These are phyloP conservation scores for Aricia artaxerxes DNA, from an alignment of 2,888 invertebrate species.

Conservation along the genomic window DNA sequence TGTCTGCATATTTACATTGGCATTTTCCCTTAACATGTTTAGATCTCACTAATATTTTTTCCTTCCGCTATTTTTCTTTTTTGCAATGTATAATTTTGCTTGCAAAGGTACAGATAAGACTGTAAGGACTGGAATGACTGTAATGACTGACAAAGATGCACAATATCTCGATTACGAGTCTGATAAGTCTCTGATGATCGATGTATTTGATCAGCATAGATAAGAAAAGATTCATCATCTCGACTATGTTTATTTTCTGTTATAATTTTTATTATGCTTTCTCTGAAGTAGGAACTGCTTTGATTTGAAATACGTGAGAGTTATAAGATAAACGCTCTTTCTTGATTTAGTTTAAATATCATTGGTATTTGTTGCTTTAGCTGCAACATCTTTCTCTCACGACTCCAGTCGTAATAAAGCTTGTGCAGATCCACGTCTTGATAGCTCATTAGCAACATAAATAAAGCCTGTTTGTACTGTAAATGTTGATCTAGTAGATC, in stretches of 20 bases:
- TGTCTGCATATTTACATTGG: background rate
- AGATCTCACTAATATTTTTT: background rate
- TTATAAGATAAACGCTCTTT: background rate
- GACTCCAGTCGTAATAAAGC: conserved; percentile 61
- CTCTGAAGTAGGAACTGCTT: background rate
- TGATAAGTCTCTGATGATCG: background rate
- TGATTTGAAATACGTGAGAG: background rate
- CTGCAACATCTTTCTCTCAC: conserved; percentile 47
- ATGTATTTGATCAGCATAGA: background rate
- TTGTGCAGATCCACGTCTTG: conserved; percentile 68
- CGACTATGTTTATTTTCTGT: background rate
- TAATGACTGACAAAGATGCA: background rate
- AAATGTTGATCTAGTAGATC: conserved; percentile 17
- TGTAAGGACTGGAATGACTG: background rate
- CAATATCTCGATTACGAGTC: background rate
- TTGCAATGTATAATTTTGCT: background rate
- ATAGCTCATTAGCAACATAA: conserved; percentile 49
- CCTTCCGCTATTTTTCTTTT: background rate
- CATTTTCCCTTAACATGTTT: background rate
- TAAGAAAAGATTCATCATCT: conserved; percentile 1
- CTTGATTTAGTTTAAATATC: background rate
- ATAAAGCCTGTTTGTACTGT: conserved; percentile 21
- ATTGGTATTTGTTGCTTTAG: conserved; percentile 37
- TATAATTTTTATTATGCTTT: conserved; percentile 11
- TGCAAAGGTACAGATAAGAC: background rate